Evolutionary conservation across 2,888 invertebrate genomes (phyloP), one percentile per base, ranked within the genome.

Genomic region (Eupsilia transversa): DNA sequence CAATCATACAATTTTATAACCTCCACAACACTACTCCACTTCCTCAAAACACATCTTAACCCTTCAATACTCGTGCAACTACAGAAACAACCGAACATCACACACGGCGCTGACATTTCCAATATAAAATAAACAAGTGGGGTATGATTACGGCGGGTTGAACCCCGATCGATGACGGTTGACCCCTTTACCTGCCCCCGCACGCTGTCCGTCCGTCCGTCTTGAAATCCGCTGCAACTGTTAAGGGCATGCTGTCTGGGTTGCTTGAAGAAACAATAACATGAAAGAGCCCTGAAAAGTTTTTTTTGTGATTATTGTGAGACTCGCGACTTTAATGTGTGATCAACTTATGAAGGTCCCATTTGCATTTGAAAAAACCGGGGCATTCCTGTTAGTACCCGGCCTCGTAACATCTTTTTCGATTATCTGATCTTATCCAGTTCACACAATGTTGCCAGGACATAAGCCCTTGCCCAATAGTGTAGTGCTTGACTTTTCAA

Each of bases 131-230:
- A 87, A 87, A 87, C 88, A 88, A 88, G 80, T 75, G 60, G 71
- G 69, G 86, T 87, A 88, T 87, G 88, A 88, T 87, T 84, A 87
- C 86, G 75, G 76, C 57, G 84, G 75, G 77, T 74, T 85, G 88
- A 87, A 79, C 70, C 66, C 79, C 83, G 90, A 96, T 96, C 96
- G 95, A 96, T 96, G 95, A 91, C 93, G 93, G 94, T 94, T 95
- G 96, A 95, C 96, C 96, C 93, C 95, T 93, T 94, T 93, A 95
- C 95, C 95, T 95, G 95, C 92, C 94, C 94, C 94, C 93, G 87
- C 92, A 89, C 93, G 87, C 91, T 89, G 91, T 90, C 91, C 92
- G 92, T 92, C 92, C 91, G 94, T 94, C 94, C 94, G 94, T 93
- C 93, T 94, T 94, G 90, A 91, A 93, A 90, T 92, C 91, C 90